Evolutionary conservation across 2,113 vertebrate species (phyloP), one percentile per base, ranked within the genome.

Genomic region (Hassar affinis): DNA sequence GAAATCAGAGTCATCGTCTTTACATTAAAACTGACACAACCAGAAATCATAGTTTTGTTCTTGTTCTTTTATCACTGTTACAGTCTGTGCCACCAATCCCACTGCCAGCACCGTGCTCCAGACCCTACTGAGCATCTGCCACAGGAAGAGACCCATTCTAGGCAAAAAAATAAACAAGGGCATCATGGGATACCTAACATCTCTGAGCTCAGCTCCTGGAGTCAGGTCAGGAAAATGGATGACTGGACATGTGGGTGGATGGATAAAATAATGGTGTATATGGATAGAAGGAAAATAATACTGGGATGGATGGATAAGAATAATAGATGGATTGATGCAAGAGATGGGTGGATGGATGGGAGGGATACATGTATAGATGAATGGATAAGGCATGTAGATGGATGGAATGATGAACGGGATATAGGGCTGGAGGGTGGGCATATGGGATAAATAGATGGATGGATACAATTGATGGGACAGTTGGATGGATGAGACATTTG

Each of bases 81-180:
- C 17, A 95, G 94, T 93, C 0, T 91, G 90, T 33, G 89, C 89
- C 61, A 90, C 90, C 0, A 91, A 93, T 15, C 75, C 86, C 0
- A 87, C 83, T 18, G 89, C 93, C 89, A 92, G 93, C 10, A 87
- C 91, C 0, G 91, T 92, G 33, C 94, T 95, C 79, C 94, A 94
- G 87, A 92, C 91, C 33, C 90, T 94, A 90, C 54, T 94, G 89
- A 91, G 89, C 0, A 90, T 93, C 82, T 91, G 92, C 82, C 93
- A 94, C 91, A 87, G 92, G 81, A 93, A 93, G 72, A 87, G 94
- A 20, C 93, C 94, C 64, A 93, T 92, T 85, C 91, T 94, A 33
- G 91, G 93, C 88, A 95, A 90, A 45, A 90, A 90, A 86, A 89
- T 94, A 15, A 90, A 92, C 78, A 91, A 84, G 79, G 54, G 90